Evolutionary conservation across 2,888 invertebrate genomes (phyloP), one percentile per base, ranked within the genome.

Genomic region (Exocentrus adspersus): DNA sequence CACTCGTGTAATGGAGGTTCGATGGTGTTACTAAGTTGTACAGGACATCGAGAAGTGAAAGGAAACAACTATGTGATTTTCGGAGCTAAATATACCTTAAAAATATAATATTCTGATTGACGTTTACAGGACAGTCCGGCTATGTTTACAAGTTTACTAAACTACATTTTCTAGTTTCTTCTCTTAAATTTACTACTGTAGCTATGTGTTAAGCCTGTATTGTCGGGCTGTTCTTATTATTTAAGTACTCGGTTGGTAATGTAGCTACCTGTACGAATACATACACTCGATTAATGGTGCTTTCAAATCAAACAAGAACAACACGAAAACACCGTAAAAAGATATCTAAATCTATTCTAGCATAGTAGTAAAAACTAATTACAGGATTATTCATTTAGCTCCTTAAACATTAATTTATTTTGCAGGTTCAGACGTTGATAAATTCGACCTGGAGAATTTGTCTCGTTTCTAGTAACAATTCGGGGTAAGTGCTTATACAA

Each of bases 31-130:
- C 51, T 32, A 50, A 32, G 2, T n/a, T 37, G 37, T 64, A 67
- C 65, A 69, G 71, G 75, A 75, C 74, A 73, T 71, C 74, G 73
- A n/a, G 73, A 74, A 69, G 71, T 67, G 63, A 75, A 72, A 72
- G 46, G 62, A 69, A 73, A 67, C 70, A 71, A 69, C 67, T 70
- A 52, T 62, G 61, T 67, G 59, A 59, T 20, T 54, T 20, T 52
- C 12, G 19, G 21, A 21, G 21, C 46, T 46, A 57, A 70, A 68
- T 72, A 67, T 70, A 68, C 67, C 67, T 70, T 68, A 68, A 67
- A 68, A 70, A 70, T 70, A 62, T 51, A 60, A n/a, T n/a, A n/a
- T 53, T 37, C 10, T 19, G n/a, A n/a, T n/a, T n/a, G 2, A 20
- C 24, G 41, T 37, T 41, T 69, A 62, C 42, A 24, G 19, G 24